Base-by-base conservation (phyloP, 2,888 invertebrate species). In the Hypolimnas misippus region DNA sequence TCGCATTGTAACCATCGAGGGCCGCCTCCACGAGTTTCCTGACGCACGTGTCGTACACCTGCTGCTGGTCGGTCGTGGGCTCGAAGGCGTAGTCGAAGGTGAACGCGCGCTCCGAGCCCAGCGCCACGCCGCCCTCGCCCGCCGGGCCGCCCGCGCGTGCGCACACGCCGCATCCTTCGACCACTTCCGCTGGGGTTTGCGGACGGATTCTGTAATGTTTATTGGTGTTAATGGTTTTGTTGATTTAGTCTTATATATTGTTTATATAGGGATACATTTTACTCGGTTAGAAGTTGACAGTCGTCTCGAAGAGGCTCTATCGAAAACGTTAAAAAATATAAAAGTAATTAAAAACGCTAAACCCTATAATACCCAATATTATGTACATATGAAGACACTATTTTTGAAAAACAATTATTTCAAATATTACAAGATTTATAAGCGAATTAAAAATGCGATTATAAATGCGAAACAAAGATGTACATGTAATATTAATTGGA, bases 71-170 rank as follows among this genome's bases (percentile, higher is more conserved):
- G 46, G 95, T 93, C 60, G 92, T 93, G 58, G 95, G 96, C 84
- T 98, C 98, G 87, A 97, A 99, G 50, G 99, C 98, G 86, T 96
- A 96, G 91, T 99, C 98, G 89, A 97, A 99, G 21, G 99, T 99
- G 92, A 98, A 99, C 51, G 97, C 96, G 79, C 98, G 97, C 88
- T 98, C 98, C 40, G 96, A 95, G 58, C 98, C 98, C 46, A 99
- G 93, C 70, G 97, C 95, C 38, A 99, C 96, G 82, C 98, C 98
- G 0, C 98, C 98, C 76, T 98, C 98, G 44, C 96, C 96, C 0
- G 96, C 96, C 17, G 96, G 95, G 54, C 98, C 98, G 51, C 95
- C 96, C 19, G 98, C 98, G 60, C 95, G 94, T 0, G 98, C 98
- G 87, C 98, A 99, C 61, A 98, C 94, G 65, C 97, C 96, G 84